Evolutionary conservation across 2,113 vertebrate genomes (phyloP).

Genomic region (Camelus dromedarius): DNA sequence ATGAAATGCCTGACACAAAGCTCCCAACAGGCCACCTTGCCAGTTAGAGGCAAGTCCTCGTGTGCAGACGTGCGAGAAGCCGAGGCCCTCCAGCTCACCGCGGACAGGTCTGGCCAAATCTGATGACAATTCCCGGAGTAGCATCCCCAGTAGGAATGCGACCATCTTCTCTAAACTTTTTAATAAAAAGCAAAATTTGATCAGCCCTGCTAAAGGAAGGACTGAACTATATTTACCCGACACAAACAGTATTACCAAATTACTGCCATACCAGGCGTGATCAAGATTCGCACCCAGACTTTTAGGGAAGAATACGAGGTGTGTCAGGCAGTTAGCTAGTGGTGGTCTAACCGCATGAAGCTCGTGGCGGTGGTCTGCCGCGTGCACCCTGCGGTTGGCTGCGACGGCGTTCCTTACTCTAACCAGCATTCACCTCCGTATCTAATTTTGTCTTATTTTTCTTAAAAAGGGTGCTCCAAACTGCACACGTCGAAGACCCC

Average conservation of each 20-base stretch:
- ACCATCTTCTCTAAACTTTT: neutral
- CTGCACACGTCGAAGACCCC: neutral
- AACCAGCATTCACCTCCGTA: neutral
- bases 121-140: neutral
- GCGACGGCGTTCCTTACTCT: neutral
- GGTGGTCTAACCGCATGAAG: neutral
- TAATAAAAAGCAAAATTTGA: neutral
- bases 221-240: neutral
- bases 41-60: neutral
- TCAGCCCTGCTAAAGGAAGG: neutral
- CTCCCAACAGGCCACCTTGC: neutral
- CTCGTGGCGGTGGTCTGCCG: neutral
- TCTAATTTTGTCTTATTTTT: neutral
- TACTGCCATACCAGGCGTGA: neutral
- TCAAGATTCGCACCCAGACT: neutral
- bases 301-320: neutral
- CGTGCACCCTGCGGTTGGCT: too few relatives aligned
- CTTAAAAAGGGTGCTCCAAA: neutral
- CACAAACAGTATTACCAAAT: neutral
- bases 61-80: neutral
- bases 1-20: neutral
- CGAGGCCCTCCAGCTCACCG: neutral
- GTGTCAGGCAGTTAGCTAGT: neutral
- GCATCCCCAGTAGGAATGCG: neutral
- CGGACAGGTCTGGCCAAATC: neutral